phyloP scores from a whole-genome alignment of 2,888 invertebrate species.

The Phanerotoma sp. region DNA sequence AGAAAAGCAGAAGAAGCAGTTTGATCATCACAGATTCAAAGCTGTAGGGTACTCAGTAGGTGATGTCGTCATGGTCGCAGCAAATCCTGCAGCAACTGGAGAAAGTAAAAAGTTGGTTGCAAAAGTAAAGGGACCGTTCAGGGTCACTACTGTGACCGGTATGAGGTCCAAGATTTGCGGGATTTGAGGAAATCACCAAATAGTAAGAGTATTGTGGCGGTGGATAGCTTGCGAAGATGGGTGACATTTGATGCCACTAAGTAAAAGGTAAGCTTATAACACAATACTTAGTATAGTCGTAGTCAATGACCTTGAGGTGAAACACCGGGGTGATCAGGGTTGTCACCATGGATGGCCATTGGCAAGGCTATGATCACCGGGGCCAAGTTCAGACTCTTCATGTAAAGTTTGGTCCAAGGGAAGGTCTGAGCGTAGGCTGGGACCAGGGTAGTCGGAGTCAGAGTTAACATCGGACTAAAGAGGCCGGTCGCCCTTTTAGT shows the following conservation, averaged over 20 bases:
- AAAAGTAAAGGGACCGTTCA: conserved; percentile 36
- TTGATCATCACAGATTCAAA: conserved; percentile 23
- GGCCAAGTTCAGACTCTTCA: neutral
- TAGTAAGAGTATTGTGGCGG: conserved; percentile 28
- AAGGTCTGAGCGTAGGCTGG: neutral
- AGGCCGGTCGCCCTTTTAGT: neutral
- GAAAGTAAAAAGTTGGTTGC: conserved; percentile 33
- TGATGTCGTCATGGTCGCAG: conserved; percentile 32
- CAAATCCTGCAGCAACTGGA: conserved; percentile 30
- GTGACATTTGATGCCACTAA: conserved; percentile 23
- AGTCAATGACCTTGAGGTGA: neutral
- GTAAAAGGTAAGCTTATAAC: neutral
- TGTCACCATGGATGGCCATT: neutral
- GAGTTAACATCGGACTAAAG: too few species aligned
- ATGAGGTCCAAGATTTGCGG: conserved; percentile 35
- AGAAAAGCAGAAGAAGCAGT: conserved; percentile 22
- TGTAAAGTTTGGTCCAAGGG: neutral
- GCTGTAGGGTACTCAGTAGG: conserved; percentile 28
- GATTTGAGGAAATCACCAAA: conserved; percentile 28
- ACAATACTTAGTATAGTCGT: neutral
- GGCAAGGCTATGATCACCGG: neutral
- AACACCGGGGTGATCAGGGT: neutral
- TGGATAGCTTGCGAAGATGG: conserved; percentile 22
- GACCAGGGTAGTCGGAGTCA: neutral
- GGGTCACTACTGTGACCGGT: conserved; percentile 33